phyloP scores from a whole-genome alignment of 2,888 invertebrate genomes.

The Molanna angustata region DNA sequence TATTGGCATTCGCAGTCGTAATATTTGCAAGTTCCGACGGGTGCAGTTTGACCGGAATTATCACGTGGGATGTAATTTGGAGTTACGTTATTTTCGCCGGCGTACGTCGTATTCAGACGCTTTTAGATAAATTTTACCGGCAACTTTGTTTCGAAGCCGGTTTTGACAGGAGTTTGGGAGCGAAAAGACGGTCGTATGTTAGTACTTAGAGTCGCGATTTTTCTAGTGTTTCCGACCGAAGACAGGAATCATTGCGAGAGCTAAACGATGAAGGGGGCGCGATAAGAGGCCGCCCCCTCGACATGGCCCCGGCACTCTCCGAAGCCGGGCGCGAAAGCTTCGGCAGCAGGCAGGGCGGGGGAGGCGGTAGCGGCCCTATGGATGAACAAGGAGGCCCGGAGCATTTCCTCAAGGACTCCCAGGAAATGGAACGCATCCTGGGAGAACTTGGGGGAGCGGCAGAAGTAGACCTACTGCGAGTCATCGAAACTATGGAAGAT shows the following conservation, averaged over 20 bases:
- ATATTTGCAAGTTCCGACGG: slow-evolving; percentile 42
- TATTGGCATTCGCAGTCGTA: no score
- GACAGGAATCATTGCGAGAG: no score
- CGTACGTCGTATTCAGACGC: slow-evolving; percentile 21
- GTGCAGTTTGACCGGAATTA: slow-evolving; percentile 50
- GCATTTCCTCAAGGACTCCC: slow-evolving; percentile 56
- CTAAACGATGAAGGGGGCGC: no score
- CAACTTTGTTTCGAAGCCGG: no score
- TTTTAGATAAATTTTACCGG: no score
- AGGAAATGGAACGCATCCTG: slow-evolving; percentile 66
- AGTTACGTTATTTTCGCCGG: slow-evolving; percentile 33
- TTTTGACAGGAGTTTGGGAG: no score
- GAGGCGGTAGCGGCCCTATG: slow-evolving; percentile 52
- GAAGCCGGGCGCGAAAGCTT: slow-evolving; percentile 55
- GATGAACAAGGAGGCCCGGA: slow-evolving; percentile 58
- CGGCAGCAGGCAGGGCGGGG: slow-evolving; percentile 45
- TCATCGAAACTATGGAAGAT: slow-evolving; percentile 70
- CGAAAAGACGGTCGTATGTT: no score
- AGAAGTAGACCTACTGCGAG: slow-evolving; percentile 65
- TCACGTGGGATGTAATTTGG: slow-evolving; percentile 57
- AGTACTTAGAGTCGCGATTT: no score
- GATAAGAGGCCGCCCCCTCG: slow-evolving; percentile 18
- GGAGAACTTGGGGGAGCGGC: slow-evolving; percentile 56
- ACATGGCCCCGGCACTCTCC: slow-evolving; percentile 88
- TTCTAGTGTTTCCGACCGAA: no score